Evolutionary conservation across 2,888 invertebrate genomes (phyloP), one percentile per base, ranked within the genome.

Genomic region (Anaspis maculata): DNA sequence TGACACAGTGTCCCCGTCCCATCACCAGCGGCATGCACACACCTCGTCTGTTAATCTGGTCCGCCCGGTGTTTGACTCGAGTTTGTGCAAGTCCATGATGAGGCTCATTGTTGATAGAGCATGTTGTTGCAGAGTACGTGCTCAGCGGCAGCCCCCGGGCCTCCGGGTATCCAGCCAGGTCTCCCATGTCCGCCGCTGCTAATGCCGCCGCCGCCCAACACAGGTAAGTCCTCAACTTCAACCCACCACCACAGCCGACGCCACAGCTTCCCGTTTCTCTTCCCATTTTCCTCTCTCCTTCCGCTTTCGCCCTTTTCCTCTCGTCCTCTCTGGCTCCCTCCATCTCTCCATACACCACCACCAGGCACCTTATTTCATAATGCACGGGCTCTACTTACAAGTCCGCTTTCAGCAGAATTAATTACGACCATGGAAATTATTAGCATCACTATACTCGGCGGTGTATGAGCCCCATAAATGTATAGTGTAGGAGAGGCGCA

Each of bases 81-180:
- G 28, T 38, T 33, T 14, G 12, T 32, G 26, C 22, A 30, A 37
- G 37, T 30, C 25, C 25, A 27, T 19, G 26, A 35, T 29, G 30
- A 24, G 13, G 14, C 25, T 21, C 16, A 3, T 30, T 40, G 40
- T 37, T 40, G 37, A 19, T 19, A 19, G 9, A 19, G 19, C 19
- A 9, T 19, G 33, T 40, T 56, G 38, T 66, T 66, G 30, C 65
- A 73, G 73, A 73, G 61, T 73, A 72, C 60, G 67, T 71, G 48
- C 67, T 71, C 59, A 69, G 69, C 51, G 62, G 64, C 44, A 70
- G 70, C 57, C 70, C 70, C 53, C 67, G 71, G 59, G 62, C 68
- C 56, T 56, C 67, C 46, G 64, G 68, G 45, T 72, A 69, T 56
- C 71, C 66, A 29, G 64, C 64, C 22, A 55, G 67, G 43, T 66